Evolutionary conservation across 2,797 vertebrate species (phyloP), one percentile per base, ranked within the genome.

Genomic region (Sebastiscus tertius): DNA sequence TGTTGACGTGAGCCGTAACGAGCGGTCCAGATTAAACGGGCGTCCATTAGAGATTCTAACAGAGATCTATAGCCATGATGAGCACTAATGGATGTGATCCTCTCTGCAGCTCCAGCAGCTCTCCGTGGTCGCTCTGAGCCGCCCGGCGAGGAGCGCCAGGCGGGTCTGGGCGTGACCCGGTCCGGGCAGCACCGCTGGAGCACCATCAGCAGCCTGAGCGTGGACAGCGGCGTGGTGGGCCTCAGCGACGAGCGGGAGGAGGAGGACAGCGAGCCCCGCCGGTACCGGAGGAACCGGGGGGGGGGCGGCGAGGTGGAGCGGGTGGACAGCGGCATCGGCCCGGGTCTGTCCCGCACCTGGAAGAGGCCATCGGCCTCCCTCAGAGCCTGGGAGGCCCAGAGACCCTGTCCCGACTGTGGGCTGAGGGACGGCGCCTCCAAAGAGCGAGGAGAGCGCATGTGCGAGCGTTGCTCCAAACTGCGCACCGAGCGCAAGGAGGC

Each of bases 401-500:
- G 95, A 27, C 96, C 97, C 4, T 99, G 97, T 78, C 95, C 96
- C 0, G 97, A 98, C 94, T 98, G 97, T 0, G 96, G 96, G 2
- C 91, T 95, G 69, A 92, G 91, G 78, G 97, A 97, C 20, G 92
- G 94, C 0, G 92, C 93, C 1, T 91, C 76, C 83, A 95, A 88
- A 89, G 96, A 87, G 89, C 92, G 95, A 22, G 91, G 92, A 1
- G 96, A 97, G 65, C 95, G 96, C 31, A 96, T 97, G 94, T 99
- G 97, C 0, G 96, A 96, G 20, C 96, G 96, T 46, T 99, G 97
- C 92, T 87, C 94, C 81, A 98, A 97, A 88, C 94, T 96, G 84
- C 94, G 97, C 76, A 97, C 94, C 0, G 97, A 99, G 89, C 95
- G 97, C 52, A 98, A 98, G 75, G 97, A 99, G 81, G 97, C 97